Evolutionary conservation across 2,113 vertebrate genomes (phyloP).

Genomic region (Pimephales promelas): DNA sequence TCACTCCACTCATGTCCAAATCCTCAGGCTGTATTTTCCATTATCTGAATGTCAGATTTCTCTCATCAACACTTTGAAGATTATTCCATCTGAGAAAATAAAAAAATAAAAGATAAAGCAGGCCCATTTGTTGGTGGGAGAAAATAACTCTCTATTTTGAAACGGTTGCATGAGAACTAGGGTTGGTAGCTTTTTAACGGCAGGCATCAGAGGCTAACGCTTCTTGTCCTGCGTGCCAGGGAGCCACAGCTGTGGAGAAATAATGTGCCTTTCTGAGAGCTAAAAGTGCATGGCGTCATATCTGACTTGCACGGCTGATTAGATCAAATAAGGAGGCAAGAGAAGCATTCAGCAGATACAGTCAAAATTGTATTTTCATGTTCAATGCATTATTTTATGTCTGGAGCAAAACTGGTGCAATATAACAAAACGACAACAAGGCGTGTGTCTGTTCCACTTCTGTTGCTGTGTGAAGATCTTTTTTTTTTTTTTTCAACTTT

Average conservation of each 20-base stretch:
- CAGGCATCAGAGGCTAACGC: conserved; percentile 8
- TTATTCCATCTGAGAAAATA: background rate
- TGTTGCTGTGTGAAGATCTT: background rate
- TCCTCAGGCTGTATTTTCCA: conserved; percentile 37
- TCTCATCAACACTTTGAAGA: conserved; percentile 47
- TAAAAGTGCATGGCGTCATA: background rate
- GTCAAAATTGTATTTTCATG: background rate
- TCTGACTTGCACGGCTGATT: conserved; percentile 4
- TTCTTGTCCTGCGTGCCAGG: conserved; percentile 1
- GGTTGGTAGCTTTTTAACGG: conserved; percentile 25
- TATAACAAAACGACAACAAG: background rate
- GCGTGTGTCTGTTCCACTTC: background rate
- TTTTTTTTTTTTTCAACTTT: background rate
- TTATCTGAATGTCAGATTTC: conserved; percentile 25
- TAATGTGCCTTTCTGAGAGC: conserved; percentile 14
- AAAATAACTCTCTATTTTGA: conserved; percentile 47
- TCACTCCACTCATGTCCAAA: conserved; percentile 20
- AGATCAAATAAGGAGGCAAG: conserved; percentile 3
- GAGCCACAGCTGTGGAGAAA: conserved; percentile 16
- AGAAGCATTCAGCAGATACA: conserved; percentile 2
- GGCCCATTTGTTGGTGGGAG: conserved; percentile 3
- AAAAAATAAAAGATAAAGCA: background rate
- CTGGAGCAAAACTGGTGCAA: background rate
- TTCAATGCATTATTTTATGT: conserved; percentile 8
- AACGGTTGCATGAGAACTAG: conserved; percentile 21